Evolutionary conservation across 2,797 vertebrate species (phyloP), one percentile per base, ranked within the genome.

Genomic region (Microctenopoma stevenorrisi): DNA sequence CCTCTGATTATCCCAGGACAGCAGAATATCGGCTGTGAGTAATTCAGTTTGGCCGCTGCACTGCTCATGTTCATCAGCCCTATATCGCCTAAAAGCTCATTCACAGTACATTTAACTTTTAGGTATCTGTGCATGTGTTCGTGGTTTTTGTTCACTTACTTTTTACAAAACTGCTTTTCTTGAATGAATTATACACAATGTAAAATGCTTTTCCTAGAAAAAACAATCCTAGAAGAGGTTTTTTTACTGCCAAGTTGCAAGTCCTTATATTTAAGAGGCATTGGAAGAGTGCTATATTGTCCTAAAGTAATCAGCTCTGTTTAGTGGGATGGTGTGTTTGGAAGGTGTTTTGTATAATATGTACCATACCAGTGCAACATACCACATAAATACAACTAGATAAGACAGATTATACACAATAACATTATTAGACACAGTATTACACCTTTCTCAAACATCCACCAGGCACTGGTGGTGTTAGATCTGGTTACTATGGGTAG

Each of bases 41-140:
- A 79, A 88, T 86, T 76, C 10, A 22, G 18, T 79, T 74, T 79
- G 63, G 46, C 82, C 57, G 76, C 64, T 68, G 43, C 55, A 49
- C 48, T 28, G 48, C 62, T 64, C 42, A 72, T 72, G 59, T 51
- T 72, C 18, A n/a, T 28, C 48, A 51, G 51, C 15, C 51, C 54
- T 42, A 52, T 75, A 58, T 72, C 50, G 40, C 53, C 11, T 57
- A 49, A 72, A 73, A 76, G 50, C 55, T 49, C 26, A 63, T 18
- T 48, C 48, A 64, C 28, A 16, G n/a, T 59, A 51, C 49, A 73
- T 86, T 78, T 74, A 56, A 76, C 54, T 81, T 40, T 58, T 14
- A 28, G 72, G 47, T 37, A 66, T 35, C 38, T 35, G 40, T 37
- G 59, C 13, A 47, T 25, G 43, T 33, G 28, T 65, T 46, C 40